phyloP scores from a whole-genome alignment of 2,797 vertebrate species.

The Zalophus californianus region DNA sequence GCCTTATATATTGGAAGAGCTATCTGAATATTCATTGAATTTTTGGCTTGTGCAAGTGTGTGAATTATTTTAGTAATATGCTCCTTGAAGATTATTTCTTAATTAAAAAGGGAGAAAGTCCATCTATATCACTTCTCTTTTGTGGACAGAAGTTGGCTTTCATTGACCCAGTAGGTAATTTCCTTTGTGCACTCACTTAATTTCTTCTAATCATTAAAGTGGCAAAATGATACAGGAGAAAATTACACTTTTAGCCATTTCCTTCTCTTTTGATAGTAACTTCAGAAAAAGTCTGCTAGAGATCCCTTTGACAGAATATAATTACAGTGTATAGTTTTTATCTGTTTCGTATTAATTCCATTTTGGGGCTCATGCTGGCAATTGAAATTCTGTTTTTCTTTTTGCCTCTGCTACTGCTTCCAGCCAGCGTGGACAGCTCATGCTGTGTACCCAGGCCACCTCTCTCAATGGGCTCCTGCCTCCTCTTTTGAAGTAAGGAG shows the following conservation, averaged over 20 bases:
- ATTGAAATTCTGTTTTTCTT: slow-evolving; percentile 54
- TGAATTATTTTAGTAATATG: slow-evolving; percentile 55
- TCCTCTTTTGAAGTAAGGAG: slow-evolving; percentile 55
- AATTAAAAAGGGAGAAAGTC: slow-evolving; percentile 50
- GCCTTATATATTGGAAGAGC: neutral
- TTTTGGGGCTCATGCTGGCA: slow-evolving; percentile 43
- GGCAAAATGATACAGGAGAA: slow-evolving; percentile 57
- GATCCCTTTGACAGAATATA: slow-evolving; percentile 69
- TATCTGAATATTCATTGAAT: neutral
- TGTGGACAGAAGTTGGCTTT: slow-evolving; percentile 55
- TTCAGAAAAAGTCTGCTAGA: slow-evolving; percentile 61
- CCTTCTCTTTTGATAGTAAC: slow-evolving; percentile 61
- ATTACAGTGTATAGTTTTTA: slow-evolving; percentile 75
- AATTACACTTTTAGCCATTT: slow-evolving; percentile 61
- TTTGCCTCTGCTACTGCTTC: slow-evolving; percentile 14
- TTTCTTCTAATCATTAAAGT: slow-evolving; percentile 70
- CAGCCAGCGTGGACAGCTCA: neutral
- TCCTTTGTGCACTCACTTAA: slow-evolving; percentile 61
- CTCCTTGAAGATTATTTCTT: slow-evolving; percentile 61
- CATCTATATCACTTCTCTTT: slow-evolving; percentile 17
- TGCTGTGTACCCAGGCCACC: neutral
- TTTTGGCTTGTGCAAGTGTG: neutral
- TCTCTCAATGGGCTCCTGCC: neutral
- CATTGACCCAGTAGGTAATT: slow-evolving; percentile 36
- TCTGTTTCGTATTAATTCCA: slow-evolving; percentile 69